Conservation (phyloP, 2,888 invertebrate species). For the Drosophila nr. fundita region DNA sequence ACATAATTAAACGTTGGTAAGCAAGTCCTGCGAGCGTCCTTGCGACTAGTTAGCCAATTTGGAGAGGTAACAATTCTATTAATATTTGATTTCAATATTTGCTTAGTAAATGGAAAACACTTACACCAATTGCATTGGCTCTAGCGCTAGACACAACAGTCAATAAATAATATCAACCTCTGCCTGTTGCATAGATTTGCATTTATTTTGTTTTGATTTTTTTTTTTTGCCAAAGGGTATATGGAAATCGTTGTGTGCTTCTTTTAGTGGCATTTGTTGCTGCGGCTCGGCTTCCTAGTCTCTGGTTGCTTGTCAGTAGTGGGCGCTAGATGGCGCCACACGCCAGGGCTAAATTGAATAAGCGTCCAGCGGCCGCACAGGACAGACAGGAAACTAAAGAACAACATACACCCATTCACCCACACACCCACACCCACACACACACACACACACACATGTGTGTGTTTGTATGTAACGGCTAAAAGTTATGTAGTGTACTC, state of each 20-base stretch:
- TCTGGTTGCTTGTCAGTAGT: slow-evolving; percentile 41
- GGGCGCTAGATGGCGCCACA: slow-evolving; percentile 78
- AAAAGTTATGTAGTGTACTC: slow-evolving; percentile 77
- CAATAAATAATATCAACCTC: not conserved
- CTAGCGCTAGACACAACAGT: not conserved
- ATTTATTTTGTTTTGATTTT: not conserved
- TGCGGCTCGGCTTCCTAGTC: slow-evolving; percentile 33
- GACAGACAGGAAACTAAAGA: slow-evolving; percentile 71
- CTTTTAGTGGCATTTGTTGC: slow-evolving; percentile 24
- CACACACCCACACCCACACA: slow-evolving; percentile 16
- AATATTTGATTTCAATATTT: not conserved
- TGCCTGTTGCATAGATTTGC: slow-evolving; percentile 4
- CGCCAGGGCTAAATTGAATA: slow-evolving; percentile 73
- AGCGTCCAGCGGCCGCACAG: slow-evolving; percentile 66
- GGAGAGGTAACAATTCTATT: too few relatives aligned
- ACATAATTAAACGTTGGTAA: not conserved
- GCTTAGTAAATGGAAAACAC: not conserved
- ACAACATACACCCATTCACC: slow-evolving; percentile 39
- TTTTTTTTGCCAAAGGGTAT: slow-evolving; percentile 30
- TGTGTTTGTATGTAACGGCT: slow-evolving; percentile 29
- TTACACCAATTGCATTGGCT: not conserved
- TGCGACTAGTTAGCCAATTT: not conserved
- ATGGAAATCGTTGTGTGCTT: slow-evolving; percentile 8
- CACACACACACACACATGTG: slow-evolving; percentile 25
- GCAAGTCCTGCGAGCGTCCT: not conserved